Evolutionary conservation across 2,113 vertebrate species (phyloP).

Genomic region (Corythornis vintsioides): DNA sequence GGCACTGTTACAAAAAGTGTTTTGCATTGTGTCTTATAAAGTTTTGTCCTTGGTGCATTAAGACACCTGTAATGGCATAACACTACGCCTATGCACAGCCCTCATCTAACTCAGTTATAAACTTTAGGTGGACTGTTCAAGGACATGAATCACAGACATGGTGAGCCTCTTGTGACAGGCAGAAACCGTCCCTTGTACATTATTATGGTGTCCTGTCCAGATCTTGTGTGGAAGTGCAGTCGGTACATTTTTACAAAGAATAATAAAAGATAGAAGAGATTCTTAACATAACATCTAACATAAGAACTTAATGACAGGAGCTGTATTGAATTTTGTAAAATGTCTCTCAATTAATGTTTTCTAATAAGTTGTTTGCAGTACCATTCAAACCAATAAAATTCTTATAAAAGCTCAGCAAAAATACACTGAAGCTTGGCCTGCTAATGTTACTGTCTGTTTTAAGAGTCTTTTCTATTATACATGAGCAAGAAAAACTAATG

Average conservation of each 20-base stretch:
- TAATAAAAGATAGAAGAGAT: neutral
- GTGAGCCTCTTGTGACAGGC: neutral
- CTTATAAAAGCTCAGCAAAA: constrained; percentile 29
- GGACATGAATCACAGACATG: neutral
- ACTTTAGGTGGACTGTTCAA: neutral
- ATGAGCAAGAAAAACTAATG: constrained; percentile 47
- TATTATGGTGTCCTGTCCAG: neutral
- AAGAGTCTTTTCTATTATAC: constrained; percentile 51
- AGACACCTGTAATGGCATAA: neutral
- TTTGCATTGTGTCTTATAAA: neutral
- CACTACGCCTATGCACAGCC: accelerated
- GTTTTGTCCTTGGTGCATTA: neutral
- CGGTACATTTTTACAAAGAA: neutral
- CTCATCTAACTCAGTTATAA: neutral
- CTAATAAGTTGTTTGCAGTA: constrained; percentile 34
- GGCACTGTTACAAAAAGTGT: neutral
- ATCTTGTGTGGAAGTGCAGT: neutral
- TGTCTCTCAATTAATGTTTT: constrained; percentile 49
- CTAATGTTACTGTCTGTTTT: constrained; percentile 9
- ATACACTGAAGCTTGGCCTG: neutral
- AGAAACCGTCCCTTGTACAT: neutral
- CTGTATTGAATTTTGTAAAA: constrained; percentile 3
- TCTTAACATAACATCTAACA: neutral
- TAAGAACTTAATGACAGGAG: neutral
- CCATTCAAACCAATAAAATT: constrained; percentile 5